Base-by-base conservation (phyloP, 2,797 vertebrate genomes). In the Nothura maculosa region DNA sequence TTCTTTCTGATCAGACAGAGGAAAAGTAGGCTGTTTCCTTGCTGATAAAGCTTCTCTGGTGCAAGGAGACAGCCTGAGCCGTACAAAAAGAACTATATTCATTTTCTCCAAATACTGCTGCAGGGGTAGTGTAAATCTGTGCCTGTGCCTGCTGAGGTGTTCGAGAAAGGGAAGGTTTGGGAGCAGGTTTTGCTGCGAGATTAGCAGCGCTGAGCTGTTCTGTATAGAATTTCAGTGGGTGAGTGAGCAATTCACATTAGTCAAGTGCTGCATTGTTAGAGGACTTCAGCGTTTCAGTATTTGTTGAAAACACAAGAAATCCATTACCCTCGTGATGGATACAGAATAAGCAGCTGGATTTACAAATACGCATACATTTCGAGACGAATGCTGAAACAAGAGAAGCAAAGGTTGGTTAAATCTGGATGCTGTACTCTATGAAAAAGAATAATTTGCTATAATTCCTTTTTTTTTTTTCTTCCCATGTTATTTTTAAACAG, bases 241-340 rank as follows among this genome's bases (percentile, higher is more conserved):
- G 95, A 97, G 92, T 80, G 92, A 96, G 89, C 93, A 82, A 94
- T 96, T 97, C 92, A 87, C 77, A 95, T 96, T 84, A 7, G 42
- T 97, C 96, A 97, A 97, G 85, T 5, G 6, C 81, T 67, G 91
- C 95, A 90, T 97, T 97, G 97, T 97, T 95, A 90, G 57, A 78
- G 61, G 76, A 81, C 95, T 91, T 88, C 82, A 95, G 68, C 70
- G 89, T 87, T 92, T 90, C 50, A 22, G 72, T 85, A 79, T 96
- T 97, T 96, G 94, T 88, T 94, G 93, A 92, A 82, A 95, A 96
- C 78, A 87, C 73, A 85, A 94, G 88, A 87, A 36, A 8, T 38
- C 48, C 77, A 25, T 86, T 91, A 81, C 85, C 40, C 43, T 83
- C 6, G 7, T 75, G 28, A 87, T 40, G 40, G 40, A 34, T 1